phyloP scores from a whole-genome alignment of 2,113 vertebrate genomes.

The Axis porcinus region DNA sequence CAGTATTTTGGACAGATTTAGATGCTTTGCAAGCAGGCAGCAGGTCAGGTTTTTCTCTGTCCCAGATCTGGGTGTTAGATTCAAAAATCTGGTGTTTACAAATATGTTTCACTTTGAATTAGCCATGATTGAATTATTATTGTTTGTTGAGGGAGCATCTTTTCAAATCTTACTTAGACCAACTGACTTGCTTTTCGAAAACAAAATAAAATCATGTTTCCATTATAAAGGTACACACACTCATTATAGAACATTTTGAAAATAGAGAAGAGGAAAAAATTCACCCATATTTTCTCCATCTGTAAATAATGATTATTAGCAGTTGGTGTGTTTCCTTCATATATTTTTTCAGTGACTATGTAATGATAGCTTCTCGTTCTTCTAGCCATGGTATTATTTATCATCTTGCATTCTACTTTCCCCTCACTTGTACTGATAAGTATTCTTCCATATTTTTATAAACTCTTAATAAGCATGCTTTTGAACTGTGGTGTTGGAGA shows the following conservation, averaged over 20 bases:
- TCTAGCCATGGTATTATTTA: neutral
- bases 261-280: neutral
- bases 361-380: neutral
- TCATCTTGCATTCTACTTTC: neutral
- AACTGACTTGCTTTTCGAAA: slow-evolving; percentile 18
- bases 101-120: neutral
- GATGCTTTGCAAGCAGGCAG: neutral
- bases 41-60: neutral
- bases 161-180: neutral
- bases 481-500: no score
- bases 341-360: neutral
- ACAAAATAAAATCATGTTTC: neutral
- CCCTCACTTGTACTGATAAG: neutral
- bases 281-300: neutral
- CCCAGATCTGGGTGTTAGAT: neutral
- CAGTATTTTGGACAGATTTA: neutral
- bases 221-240: neutral
- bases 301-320: neutral
- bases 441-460: neutral
- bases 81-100: neutral
- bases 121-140: neutral
- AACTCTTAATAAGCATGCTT: neutral
- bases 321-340: neutral
- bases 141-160: neutral
- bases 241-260: neutral